Percentiles rank a stretch among this genome's conserved stretches.
phyloP scores from a whole-genome alignment of 2,888 invertebrate genomes.

The Mesodorylaimus sp. region DNA sequence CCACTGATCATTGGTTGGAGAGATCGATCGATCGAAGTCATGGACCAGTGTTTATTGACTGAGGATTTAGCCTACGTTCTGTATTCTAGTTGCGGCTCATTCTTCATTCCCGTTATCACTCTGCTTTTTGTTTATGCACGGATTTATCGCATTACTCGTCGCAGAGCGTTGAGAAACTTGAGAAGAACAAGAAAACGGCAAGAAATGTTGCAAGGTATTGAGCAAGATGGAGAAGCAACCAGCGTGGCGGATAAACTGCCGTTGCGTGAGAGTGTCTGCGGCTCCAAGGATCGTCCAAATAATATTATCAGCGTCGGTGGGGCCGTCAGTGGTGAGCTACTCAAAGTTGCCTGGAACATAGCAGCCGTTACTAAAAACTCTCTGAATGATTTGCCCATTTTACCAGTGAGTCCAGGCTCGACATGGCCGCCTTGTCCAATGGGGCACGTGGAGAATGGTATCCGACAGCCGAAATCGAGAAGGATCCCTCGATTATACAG shows the following conservation, averaged over 20 bases:
- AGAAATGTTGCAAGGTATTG: neutral
- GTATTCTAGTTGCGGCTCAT: slow-evolving; percentile 91
- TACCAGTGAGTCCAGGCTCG: no score
- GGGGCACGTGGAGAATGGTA: no score
- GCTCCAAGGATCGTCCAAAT: neutral
- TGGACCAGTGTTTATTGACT: slow-evolving; percentile 39
- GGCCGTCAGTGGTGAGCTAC: no score
- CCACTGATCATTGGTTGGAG: slow-evolving; percentile 28
- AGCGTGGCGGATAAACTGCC: no score
- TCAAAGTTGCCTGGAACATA: no score
- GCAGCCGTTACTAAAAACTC: no score
- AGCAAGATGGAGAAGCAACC: no score
- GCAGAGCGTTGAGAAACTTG: no score
- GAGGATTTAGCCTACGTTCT: slow-evolving; percentile 91
- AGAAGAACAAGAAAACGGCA: neutral
- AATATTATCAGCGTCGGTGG: neutral
- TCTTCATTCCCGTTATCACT: slow-evolving; percentile 95
- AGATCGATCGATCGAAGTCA: slow-evolving; percentile 8
- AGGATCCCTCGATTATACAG: no score
- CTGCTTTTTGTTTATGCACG: slow-evolving; percentile 96
- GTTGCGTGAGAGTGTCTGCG: neutral
- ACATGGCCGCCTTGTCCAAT: no score
- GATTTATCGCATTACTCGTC: slow-evolving; percentile 52
- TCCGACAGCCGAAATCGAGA: no score
- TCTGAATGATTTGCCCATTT: no score